Evolutionary conservation across 2,797 vertebrate species (phyloP).

Genomic region (Poeciliopsis gracilis): DNA sequence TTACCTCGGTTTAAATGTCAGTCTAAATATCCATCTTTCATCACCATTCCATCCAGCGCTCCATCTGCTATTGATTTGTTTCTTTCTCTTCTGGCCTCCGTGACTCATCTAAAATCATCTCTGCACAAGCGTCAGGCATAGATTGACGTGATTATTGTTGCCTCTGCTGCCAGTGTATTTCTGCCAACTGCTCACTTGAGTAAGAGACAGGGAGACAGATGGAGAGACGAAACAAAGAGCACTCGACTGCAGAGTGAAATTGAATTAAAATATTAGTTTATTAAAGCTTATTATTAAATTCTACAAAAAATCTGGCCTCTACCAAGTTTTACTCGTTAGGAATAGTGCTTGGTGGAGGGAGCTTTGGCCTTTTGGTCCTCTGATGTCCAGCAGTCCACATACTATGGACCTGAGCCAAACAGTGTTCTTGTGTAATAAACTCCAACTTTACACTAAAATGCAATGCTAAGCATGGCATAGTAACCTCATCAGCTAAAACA

Average conservation of each 20-base stretch:
- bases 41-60: conserved; percentile 22
- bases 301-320: background rate
- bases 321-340: background rate
- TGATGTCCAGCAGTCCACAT: background rate
- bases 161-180: conserved; percentile 41
- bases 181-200: conserved; percentile 49
- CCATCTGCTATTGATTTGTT: conserved; percentile 66
- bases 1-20: conserved; percentile 65
- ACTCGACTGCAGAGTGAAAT: conserved; percentile 17
- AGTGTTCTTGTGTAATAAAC: background rate
- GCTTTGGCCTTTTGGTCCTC: background rate
- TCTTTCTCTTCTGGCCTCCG: conserved; percentile 34
- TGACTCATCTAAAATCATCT: conserved; percentile 63
- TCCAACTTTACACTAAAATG: background rate
- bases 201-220: conserved; percentile 28
- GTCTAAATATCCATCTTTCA: conserved; percentile 52
- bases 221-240: conserved; percentile 26
- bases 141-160: conserved; percentile 49
- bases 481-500: background rate
- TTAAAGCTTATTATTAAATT: conserved; percentile 5
- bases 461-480: background rate
- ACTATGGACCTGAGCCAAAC: background rate
- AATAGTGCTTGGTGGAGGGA: background rate
- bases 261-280: background rate
- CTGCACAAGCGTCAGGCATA: conserved; percentile 44